Base-by-base conservation (phyloP, 2,888 invertebrate genomes). In the Tholera decimalis region DNA sequence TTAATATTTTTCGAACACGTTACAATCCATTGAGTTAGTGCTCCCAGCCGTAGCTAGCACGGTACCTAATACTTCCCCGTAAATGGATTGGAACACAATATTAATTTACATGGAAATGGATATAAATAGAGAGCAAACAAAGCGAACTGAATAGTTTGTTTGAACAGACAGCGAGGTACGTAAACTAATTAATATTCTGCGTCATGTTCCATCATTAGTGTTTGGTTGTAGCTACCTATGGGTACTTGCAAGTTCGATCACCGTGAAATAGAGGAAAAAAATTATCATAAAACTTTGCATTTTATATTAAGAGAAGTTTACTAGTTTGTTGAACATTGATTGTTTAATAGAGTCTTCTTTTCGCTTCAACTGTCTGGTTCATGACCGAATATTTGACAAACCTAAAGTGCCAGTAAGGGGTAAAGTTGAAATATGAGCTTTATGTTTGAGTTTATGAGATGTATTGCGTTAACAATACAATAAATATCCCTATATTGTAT, bases 61-160 rank as follows among this genome's bases (percentile, higher is more conserved):
- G 39, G n/a, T n/a, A n/a, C n/a, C 39, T 22, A 33, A 60, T 54
- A 56, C 44, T 46, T 30, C 13, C 35, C 37, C 65, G 33, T 37
- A 65, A 60, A 64, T 74, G 47, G 30, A 68, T 63, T 65, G 28
- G 53, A 70, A 41, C 39, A 56, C 56, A 57, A 60, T 49, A 73
- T 64, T 73, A 60, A 70, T 60, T 64, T 60, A 70, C 54, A 60
- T 65, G 51, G 33, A 64, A 56, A 56, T 59, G 53, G 43, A 64
- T 65, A 65, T 65, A 74, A 56, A 64, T 68, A 73, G 46, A 35
- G 37, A 37, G 28, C 46, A 47, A 56, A 73, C 64, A 73, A 73
- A 73, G 62, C 54, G 46, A n/a, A 33, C 53, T 37, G 37, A 56
- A 56, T 41, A 22, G 47, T 49, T 35, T 49, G 58, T 70, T 69